Percentiles rank a stretch among this genome's conserved stretches.
Evolutionary conservation across 2,113 vertebrate species (phyloP).

Genomic region (Tyrannus savana): DNA sequence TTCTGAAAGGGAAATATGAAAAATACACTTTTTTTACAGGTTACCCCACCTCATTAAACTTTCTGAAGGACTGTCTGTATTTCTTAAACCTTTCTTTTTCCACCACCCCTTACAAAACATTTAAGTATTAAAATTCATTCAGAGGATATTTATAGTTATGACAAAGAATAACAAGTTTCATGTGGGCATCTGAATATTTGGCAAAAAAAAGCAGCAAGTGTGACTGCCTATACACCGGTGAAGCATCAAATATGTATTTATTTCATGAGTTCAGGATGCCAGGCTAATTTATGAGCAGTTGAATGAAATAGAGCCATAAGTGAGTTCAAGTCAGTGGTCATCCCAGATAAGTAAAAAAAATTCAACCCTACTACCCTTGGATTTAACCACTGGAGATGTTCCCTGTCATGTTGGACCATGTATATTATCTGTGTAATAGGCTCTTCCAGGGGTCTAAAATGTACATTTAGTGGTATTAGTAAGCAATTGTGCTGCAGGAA

Average conservation of each 20-base stretch:
- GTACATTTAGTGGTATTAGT: not conserved
- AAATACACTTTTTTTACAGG: not conserved
- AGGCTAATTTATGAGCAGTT: constrained; percentile 27
- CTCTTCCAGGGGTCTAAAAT: constrained; percentile 21
- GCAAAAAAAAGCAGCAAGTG: not conserved
- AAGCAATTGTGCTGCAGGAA: constrained; percentile 31
- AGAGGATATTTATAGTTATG: not conserved
- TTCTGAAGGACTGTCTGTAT: not conserved
- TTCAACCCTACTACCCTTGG: not conserved
- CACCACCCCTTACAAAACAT: not conserved
- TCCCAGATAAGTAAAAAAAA: constrained; percentile 14
- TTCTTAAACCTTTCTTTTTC: not conserved
- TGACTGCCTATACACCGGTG: not conserved
- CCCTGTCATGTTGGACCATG: constrained; percentile 2
- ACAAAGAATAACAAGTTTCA: not conserved
- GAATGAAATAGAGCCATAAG: not conserved
- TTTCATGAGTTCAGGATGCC: constrained; percentile 2
- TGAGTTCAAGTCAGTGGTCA: not conserved
- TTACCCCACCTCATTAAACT: not conserved
- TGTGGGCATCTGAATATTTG: not conserved
- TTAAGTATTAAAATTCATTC: not conserved
- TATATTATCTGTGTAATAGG: not conserved
- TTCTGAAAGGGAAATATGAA: not conserved
- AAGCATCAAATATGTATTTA: constrained; percentile 14
- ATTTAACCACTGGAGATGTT: constrained; percentile 40